A percentile compares a stretch with the other conserved stretches of the same genome.
Conservation (phyloP, 2,888 invertebrate genomes). For the Melikaiella ostensackeni region DNA sequence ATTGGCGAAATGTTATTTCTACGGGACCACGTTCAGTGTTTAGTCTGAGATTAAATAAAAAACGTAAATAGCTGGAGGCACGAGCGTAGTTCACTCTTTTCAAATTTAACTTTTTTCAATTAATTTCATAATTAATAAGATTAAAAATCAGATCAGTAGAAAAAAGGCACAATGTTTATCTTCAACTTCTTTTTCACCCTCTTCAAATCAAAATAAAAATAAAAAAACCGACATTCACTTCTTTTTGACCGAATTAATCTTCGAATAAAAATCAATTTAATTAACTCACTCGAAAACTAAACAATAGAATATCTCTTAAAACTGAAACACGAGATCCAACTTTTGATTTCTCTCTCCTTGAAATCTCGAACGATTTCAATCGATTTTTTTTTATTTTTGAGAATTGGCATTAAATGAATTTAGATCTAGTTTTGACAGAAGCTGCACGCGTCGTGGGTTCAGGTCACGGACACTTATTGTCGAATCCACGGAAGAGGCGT, state of each 20-base stretch:
- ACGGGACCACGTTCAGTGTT: background rate
- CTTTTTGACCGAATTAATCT: background rate
- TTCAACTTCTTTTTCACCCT: background rate
- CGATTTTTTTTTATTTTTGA: background rate
- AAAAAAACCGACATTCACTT: too few species aligned
- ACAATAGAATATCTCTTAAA: background rate
- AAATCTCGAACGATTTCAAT: background rate
- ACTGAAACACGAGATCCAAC: background rate
- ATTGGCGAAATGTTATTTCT: background rate
- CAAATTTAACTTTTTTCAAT: background rate
- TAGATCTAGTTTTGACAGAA: conserved; percentile 7
- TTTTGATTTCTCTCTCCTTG: background rate
- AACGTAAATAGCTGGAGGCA: background rate
- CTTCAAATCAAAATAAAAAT: background rate
- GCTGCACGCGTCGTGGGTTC: background rate
- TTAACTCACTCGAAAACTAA: background rate
- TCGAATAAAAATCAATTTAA: background rate
- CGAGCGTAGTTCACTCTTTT: background rate
- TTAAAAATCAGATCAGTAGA: background rate
- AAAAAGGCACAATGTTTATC: background rate
- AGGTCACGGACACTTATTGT: conserved; percentile 28
- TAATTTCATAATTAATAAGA: background rate
- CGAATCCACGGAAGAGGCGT: conserved; percentile 31
- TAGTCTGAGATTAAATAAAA: background rate
- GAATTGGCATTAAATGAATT: conserved; percentile 1